Evolutionary conservation across 2,797 vertebrate genomes (phyloP).

Genomic region (Eleutherodactylus coqui): DNA sequence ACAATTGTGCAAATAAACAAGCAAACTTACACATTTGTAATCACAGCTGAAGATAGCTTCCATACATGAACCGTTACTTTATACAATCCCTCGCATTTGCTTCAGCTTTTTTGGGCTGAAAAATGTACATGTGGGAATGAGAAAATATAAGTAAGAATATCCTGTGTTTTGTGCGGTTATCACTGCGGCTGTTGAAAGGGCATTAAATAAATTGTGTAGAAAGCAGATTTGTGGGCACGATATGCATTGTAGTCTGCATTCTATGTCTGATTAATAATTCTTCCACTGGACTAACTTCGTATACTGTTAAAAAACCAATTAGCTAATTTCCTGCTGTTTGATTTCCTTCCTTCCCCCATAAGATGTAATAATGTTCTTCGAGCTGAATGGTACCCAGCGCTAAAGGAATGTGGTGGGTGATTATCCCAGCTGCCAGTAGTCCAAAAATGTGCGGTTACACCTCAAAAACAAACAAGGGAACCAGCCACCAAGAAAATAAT

Average conservation of each 20-base stretch:
- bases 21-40: background rate
- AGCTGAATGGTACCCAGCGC: conserved; percentile 59
- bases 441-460: conserved; percentile 56
- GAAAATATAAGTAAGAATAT: conserved; percentile 46
- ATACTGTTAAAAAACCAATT: conserved; percentile 59
- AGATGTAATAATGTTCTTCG: conserved; percentile 55
- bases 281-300: conserved; percentile 51
- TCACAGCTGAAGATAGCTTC: background rate
- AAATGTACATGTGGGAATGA: conserved; percentile 53
- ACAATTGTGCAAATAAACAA: background rate
- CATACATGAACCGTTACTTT: background rate
- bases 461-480: conserved; percentile 62
- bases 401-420: conserved; percentile 56
- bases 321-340: conserved; percentile 61
- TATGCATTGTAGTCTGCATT: conserved; percentile 61
- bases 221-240: conserved; percentile 53
- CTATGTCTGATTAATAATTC: conserved; percentile 62
- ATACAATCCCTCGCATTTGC: background rate
- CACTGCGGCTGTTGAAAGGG: conserved; percentile 57
- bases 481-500: conserved; percentile 49
- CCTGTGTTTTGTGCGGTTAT: conserved; percentile 60
- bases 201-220: conserved; percentile 58
- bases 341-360: conserved; percentile 62
- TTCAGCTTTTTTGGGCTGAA: background rate
- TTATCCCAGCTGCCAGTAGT: conserved; percentile 37